Percentiles rank a stretch among this genome's conserved stretches.
Evolutionary conservation across 2,797 vertebrate genomes (phyloP).

Genomic region (Orestias chungarensis): DNA sequence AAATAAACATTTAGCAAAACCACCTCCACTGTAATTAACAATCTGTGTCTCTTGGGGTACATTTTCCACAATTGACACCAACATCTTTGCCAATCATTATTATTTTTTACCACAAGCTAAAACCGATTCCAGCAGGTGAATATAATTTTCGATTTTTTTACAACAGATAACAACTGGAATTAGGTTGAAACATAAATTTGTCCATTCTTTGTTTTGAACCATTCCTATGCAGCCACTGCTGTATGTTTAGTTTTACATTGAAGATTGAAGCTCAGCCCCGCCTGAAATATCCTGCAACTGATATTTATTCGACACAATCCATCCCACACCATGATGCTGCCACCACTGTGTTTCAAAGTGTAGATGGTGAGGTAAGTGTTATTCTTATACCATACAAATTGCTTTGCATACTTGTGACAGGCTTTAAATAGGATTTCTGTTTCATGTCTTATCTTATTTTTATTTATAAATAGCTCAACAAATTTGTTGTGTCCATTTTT

Average conservation of each 20-base stretch:
- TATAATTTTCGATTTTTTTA: not conserved
- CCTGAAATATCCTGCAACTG: not conserved
- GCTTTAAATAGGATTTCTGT: not conserved
- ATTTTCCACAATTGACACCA: no score
- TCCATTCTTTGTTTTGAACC: not conserved
- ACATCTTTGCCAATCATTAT: no score
- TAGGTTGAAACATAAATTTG: not conserved
- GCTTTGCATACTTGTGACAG: not conserved
- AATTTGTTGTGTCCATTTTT: not conserved
- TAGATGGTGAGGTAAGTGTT: not conserved
- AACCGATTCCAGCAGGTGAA: no score
- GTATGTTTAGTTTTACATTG: not conserved
- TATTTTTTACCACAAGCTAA: no score
- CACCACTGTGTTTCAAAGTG: not conserved
- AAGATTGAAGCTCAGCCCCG: not conserved
- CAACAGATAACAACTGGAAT: not conserved
- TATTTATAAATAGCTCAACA: not conserved
- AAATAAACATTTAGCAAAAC: no score
- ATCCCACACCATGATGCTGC: not conserved
- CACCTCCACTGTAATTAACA: no score
- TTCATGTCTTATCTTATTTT: not conserved
- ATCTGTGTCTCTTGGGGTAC: no score
- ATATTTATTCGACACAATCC: not conserved
- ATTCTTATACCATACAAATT: not conserved
- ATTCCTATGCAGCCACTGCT: not conserved